Evolutionary conservation across 92 coral and sea anemone species (phyloP).

Genomic region (Parazoanthus atlanticus): DNA sequence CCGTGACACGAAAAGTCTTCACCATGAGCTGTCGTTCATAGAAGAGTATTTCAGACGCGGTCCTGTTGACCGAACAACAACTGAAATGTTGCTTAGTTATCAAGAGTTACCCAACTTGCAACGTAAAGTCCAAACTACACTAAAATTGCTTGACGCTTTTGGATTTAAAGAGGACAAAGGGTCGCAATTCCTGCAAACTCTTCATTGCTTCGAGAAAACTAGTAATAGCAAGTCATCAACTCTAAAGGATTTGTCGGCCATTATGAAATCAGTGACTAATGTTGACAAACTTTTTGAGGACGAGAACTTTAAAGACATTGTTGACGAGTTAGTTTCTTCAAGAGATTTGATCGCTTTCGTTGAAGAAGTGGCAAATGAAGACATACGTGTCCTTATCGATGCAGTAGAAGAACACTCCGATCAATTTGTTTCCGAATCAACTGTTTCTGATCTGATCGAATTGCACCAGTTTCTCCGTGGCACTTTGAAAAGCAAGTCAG

Average conservation of each 20-base stretch:
- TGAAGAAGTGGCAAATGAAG: conserved; percentile 83
- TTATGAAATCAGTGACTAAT: conserved; percentile 28
- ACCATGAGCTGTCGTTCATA: conserved; percentile 60
- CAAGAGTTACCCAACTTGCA: conserved; percentile 56
- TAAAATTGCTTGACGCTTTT: conserved; percentile 56
- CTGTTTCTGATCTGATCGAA: conserved; percentile 92
- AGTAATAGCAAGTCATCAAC: not conserved
- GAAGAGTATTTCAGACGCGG: conserved; percentile 33
- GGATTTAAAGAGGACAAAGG: conserved; percentile 40
- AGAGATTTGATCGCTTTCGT: conserved; percentile 73
- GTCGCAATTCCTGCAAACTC: conserved; percentile 7
- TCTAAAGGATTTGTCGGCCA: conserved; percentile 20
- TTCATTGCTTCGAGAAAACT: not conserved
- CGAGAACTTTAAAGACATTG: conserved; percentile 58
- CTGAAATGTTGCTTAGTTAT: conserved; percentile 49
- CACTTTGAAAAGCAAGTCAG: conserved; percentile 49
- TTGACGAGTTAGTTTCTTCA: conserved; percentile 67
- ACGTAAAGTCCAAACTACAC: conserved; percentile 51
- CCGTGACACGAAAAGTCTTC: conserved; percentile 38
- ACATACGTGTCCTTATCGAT: conserved; percentile 87
- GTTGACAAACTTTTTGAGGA: conserved; percentile 54
- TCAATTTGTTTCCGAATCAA: conserved; percentile 88
- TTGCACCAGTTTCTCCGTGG: conserved; percentile 85
- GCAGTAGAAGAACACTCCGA: conserved; percentile 99
- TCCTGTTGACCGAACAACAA: conserved; percentile 1